Conservation (phyloP, 1,140 invertebrate genomes). For the Megalonaias nervosa region DNA sequence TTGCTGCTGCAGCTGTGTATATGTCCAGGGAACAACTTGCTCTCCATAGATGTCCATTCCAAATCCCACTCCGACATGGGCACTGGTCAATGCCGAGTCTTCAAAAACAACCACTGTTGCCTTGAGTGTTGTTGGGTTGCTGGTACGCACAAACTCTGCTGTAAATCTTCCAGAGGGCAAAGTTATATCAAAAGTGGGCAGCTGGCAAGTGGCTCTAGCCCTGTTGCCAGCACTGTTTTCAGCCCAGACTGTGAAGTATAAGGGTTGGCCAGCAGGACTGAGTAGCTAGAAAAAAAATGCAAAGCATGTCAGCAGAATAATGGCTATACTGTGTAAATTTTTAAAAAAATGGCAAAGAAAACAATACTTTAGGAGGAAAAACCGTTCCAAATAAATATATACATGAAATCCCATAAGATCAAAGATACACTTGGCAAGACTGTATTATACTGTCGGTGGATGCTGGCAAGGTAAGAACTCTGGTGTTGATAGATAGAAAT, state of each 20-base stretch:
- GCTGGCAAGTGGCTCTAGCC: constrained; percentile 28
- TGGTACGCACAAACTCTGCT: constrained; percentile 38
- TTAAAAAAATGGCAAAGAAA: no score
- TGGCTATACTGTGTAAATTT: no score
- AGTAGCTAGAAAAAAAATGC: constrained; percentile 3
- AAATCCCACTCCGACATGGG: constrained; percentile 32
- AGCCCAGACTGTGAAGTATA: constrained; percentile 43
- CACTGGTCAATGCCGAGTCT: constrained; percentile 34
- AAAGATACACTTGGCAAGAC: no score
- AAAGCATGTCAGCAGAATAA: no score
- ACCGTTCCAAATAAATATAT: no score
- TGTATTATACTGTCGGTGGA: no score
- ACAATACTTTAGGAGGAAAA: no score
- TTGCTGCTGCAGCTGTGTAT: no score
- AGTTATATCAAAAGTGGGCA: constrained; percentile 46
- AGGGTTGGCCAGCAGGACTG: constrained; percentile 8
- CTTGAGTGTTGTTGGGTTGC: constrained; percentile 29
- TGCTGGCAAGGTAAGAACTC: no score
- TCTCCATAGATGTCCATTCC: constrained; percentile 34
- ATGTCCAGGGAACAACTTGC: constrained; percentile 6
- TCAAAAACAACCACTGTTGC: constrained; percentile 38
- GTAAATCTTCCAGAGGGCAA: constrained; percentile 38
- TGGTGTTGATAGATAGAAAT: no score
- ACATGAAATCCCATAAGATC: no score
- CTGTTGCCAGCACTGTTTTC: constrained; percentile 34